These are phyloP conservation scores for Cerastis leucographa DNA, from an alignment of 2,888 invertebrate species.

Conservation along the genomic window DNA sequence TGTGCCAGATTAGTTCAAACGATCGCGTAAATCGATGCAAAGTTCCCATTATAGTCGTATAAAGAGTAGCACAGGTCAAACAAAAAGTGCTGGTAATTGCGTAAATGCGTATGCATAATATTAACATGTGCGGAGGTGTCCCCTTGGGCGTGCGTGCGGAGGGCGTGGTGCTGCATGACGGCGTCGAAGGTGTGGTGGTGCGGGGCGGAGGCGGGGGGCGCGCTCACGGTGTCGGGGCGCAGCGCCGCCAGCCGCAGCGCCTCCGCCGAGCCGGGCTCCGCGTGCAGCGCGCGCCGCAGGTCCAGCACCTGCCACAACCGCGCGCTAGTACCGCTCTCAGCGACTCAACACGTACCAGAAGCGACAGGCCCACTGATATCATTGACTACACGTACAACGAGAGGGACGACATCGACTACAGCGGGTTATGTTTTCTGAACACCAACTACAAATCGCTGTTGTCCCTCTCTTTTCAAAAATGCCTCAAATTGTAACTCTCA, in stretches of 20 bases:
- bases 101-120: conserved; percentile 67
- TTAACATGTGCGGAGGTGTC: conserved; percentile 75
- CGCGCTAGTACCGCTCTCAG: conserved; percentile 55
- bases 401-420: conserved; percentile 38
- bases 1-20: conserved; percentile 69
- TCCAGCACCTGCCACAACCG: conserved; percentile 93
- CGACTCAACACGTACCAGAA: conserved; percentile 28
- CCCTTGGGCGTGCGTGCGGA: conserved; percentile 88
- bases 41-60: conserved; percentile 54
- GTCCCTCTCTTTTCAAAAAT: conserved; percentile 51
- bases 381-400: conserved; percentile 43
- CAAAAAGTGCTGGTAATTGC: conserved; percentile 58
- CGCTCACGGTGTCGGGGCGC: conserved; percentile 89
- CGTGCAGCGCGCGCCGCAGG: conserved; percentile 95
- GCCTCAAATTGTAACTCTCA: conserved; percentile 37
- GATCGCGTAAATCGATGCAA: conserved; percentile 61
- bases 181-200: conserved; percentile 90
- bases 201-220: conserved; percentile 80
- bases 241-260: conserved; percentile 90
- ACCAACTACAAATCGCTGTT: conserved; percentile 21
- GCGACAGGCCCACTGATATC: conserved; percentile 61
- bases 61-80: conserved; percentile 68
- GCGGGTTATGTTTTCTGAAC: neutral
- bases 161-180: conserved; percentile 90
- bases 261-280: conserved; percentile 91